These are phyloP conservation scores for Trichacis sp. DNA, from an alignment of 2,888 invertebrate genomes.

Conservation along the genomic window DNA sequence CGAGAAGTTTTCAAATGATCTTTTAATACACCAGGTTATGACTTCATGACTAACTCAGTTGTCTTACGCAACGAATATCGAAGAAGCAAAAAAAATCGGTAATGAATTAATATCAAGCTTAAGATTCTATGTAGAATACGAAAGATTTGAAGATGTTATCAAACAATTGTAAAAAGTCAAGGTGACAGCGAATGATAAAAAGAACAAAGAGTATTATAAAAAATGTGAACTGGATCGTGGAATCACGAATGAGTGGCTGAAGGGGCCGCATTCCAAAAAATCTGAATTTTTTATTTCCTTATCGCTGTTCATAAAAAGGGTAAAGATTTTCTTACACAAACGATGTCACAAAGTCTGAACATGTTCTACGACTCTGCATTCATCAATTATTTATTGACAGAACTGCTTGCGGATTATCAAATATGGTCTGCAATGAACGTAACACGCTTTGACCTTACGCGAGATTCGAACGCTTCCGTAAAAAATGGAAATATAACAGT, in stretches of 20 bases:
- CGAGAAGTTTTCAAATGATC: constrained; percentile 5
- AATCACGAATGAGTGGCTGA: too few relatives aligned
- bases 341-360: background rate
- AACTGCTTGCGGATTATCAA: constrained; percentile 17
- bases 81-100: background rate
- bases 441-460: background rate
- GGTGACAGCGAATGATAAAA: too few relatives aligned
- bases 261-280: too few relatives aligned
- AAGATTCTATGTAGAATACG: too few relatives aligned
- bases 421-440: constrained; percentile 24
- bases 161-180: too few relatives aligned
- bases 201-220: too few relatives aligned
- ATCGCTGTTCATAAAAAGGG: too few relatives aligned
- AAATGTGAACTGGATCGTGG: too few relatives aligned
- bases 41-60: background rate
- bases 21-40: background rate
- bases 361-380: constrained; percentile 12
- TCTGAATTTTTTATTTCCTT: too few relatives aligned
- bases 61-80: background rate
- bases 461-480: constrained; percentile 23
- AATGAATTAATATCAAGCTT: too few relatives aligned
- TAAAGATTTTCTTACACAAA: too few relatives aligned
- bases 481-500: constrained; percentile 29
- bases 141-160: background rate
- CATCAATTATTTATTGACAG: constrained; percentile 10